Evolutionary conservation across 2,113 vertebrate species (phyloP).

Genomic region (Salvator merianae): DNA sequence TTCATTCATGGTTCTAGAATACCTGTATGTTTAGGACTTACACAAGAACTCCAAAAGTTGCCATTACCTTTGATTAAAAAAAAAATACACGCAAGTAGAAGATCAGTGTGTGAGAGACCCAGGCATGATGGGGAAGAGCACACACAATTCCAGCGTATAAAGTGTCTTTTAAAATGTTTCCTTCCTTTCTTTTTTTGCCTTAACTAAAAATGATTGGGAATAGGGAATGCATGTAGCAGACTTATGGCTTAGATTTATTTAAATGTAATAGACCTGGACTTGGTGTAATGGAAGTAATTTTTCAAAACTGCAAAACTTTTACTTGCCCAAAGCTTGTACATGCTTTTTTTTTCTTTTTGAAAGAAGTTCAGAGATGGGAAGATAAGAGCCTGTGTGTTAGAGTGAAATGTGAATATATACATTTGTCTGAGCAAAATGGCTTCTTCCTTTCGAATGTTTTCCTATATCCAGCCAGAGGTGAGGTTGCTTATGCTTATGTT

Average conservation of each 20-base stretch:
- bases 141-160: background rate
- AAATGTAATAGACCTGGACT: background rate
- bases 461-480: background rate
- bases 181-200: background rate
- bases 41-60: background rate
- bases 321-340: background rate
- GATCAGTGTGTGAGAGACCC: background rate
- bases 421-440: rapidly evolving
- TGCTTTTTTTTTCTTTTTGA: background rate
- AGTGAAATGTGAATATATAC: background rate
- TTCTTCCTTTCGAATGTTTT: background rate
- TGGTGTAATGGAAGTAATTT: background rate
- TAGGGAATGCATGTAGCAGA: background rate
- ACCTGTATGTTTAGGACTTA: constrained; percentile 11
- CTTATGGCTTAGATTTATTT: background rate
- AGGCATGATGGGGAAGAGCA: background rate
- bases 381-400: background rate
- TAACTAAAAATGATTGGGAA: background rate
- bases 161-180: background rate
- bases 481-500: background rate
- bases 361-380: background rate
- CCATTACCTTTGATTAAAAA: background rate
- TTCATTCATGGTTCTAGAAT: constrained; percentile 11
- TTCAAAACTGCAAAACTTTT: constrained; percentile 1
- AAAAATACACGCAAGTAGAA: too few relatives aligned